A percentile compares a stretch with the other conserved stretches of the same genome.
Conservation (phyloP, 2,113 vertebrate species). For the Brachirus orientalis region DNA sequence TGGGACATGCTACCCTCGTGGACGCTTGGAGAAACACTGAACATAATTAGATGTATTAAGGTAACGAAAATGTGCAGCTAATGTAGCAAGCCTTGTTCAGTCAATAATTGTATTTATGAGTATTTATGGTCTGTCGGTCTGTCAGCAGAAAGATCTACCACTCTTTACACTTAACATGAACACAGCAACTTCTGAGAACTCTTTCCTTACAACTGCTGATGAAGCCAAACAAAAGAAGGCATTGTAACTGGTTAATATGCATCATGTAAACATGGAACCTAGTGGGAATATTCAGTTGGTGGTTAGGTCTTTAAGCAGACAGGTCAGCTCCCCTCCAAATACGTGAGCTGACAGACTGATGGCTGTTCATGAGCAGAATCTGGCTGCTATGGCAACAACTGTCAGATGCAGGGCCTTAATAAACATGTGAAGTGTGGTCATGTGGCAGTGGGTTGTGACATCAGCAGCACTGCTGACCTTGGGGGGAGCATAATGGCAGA, state of each 20-base stretch:
- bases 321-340: slow-evolving; percentile 20
- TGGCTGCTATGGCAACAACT: slow-evolving; percentile 78
- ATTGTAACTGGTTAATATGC: slow-evolving; percentile 8
- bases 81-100: no score
- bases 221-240: no score
- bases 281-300: slow-evolving; percentile 17
- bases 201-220: no score
- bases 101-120: no score
- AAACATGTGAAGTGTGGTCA: slow-evolving; percentile 61
- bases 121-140: no score
- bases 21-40: no score
- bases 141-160: no score
- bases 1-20: no score
- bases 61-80: no score
- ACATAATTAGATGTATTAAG: no score
- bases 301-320: slow-evolving; percentile 21
- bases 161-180: no score
- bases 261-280: not conserved
- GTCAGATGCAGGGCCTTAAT: slow-evolving; percentile 48
- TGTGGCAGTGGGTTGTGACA: slow-evolving; percentile 57
- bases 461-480: slow-evolving; percentile 53
- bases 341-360: slow-evolving; percentile 40
- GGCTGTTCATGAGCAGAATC: slow-evolving; percentile 61
- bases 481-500: slow-evolving; percentile 5
- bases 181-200: no score